Base-by-base conservation (phyloP, 2,888 invertebrate species). In the Creontiades dilutus region DNA sequence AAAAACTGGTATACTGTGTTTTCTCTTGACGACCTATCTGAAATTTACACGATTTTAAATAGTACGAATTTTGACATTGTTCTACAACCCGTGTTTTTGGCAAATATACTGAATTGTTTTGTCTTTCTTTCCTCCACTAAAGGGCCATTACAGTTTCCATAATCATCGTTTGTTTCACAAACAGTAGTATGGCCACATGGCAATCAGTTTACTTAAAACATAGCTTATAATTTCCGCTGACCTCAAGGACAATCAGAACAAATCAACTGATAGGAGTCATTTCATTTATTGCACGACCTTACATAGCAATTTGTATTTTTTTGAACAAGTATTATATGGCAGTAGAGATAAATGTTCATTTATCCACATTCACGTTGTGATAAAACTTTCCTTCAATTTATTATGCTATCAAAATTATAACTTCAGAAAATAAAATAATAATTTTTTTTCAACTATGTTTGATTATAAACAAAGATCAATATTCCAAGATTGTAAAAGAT, bases 331-430 rank as follows among this genome's bases (percentile, higher is more conserved):
- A 52, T 82, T 55, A 52, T 86, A 86, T 86, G 86, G 86, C 86
- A 86, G 86, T 86, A 86, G 86, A 86, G 86, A 86, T 86, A 86
- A 86, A 86, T 75, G 27, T 86, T 47, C 55, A 86, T 86, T 86
- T 86, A 86, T 86, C 86, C 86, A 86, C 86, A 75, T 55, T 86
- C 75, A 86, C n/a, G 48, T 86, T 86, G n/a, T 86, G 68, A 86
- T 46, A 86, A 86, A 47, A 48, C 68, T 75, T 48, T 46, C 68
- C 47, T 68, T 48, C 13, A 85, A 85, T 46, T 75, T 27, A 19
- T 48, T 86, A 86, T 68, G 75, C 23, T 55, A 47, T 47, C 19
- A 75, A 86, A 86, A 68, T 47, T 37, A 68, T 27, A 75, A 86
- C 14, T 46, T 47, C 48, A 19, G 68, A 75, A 68, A 48, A 37